Conservation (phyloP, 2,113 vertebrate species). For the Sinocyclocheilus rhinocerous region DNA sequence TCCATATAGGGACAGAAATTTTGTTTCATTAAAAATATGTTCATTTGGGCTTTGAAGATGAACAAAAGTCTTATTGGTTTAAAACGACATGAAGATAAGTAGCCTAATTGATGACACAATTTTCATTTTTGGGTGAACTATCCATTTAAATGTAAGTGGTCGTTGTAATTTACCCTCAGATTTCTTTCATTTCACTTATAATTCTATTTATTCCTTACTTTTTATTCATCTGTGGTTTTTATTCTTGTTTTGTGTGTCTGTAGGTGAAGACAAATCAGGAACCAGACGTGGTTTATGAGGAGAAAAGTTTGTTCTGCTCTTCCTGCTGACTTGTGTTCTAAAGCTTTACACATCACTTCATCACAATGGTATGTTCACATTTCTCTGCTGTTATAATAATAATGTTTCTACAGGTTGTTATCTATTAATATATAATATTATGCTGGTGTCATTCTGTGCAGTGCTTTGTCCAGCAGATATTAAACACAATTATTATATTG, state of each 20-base stretch:
- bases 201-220: background rate
- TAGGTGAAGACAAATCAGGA: conserved; percentile 3
- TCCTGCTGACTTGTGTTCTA: background rate
- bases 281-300: background rate
- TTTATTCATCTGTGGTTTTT: background rate
- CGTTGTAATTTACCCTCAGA: background rate
- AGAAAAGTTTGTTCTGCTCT: background rate
- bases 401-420: background rate
- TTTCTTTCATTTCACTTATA: background rate
- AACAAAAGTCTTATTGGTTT: background rate
- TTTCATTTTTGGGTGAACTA: too few relatives aligned
- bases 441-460: background rate
- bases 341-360: background rate
- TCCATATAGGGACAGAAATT: background rate
- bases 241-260: background rate
- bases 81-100: too few relatives aligned
- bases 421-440: background rate
- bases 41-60: background rate
- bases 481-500: too few relatives aligned
- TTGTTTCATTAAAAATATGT: background rate
- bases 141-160: background rate
- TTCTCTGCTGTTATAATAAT: background rate
- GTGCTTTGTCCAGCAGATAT: too few relatives aligned
- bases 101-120: too few relatives aligned
- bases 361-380: background rate